Conservation (phyloP, 2,797 vertebrate genomes). For the Pangasius larnaudii region DNA sequence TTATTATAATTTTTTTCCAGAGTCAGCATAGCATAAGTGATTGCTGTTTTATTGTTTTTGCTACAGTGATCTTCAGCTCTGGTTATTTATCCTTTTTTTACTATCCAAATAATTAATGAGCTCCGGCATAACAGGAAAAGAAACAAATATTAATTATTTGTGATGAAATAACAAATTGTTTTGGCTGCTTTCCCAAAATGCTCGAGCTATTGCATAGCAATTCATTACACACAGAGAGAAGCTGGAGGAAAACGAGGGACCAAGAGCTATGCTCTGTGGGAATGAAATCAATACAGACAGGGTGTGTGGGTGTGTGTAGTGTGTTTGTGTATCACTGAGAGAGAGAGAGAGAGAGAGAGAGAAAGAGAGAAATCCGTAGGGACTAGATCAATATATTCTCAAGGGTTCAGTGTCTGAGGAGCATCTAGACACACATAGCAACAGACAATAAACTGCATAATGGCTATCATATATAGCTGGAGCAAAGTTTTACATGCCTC, state of each 20-base stretch:
- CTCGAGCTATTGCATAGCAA: slow-evolving; percentile 55
- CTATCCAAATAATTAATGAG: slow-evolving; percentile 66
- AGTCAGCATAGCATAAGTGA: slow-evolving; percentile 51
- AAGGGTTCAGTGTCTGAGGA: slow-evolving; percentile 50
- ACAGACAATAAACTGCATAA: slow-evolving; percentile 46
- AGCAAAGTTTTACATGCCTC: slow-evolving; percentile 17
- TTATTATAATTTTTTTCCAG: slow-evolving; percentile 48
- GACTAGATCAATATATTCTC: slow-evolving; percentile 52
- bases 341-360: slow-evolving; percentile 31
- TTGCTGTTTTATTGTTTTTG: slow-evolving; percentile 61
- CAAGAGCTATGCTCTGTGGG: slow-evolving; percentile 50
- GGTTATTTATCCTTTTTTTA: slow-evolving; percentile 61
- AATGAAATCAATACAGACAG: slow-evolving; percentile 54
- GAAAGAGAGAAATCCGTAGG: slow-evolving; percentile 38
- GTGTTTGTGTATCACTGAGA: slow-evolving; percentile 38
- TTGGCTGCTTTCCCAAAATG: slow-evolving; percentile 64
- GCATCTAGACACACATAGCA: slow-evolving; percentile 40
- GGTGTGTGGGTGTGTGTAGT: slow-evolving; percentile 47
- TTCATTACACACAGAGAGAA: slow-evolving; percentile 51
- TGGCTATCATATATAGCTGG: slow-evolving; percentile 23
- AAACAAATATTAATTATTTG: slow-evolving; percentile 68
- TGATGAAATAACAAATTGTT: slow-evolving; percentile 68
- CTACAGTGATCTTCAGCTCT: slow-evolving; percentile 55
- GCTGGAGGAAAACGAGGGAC: slow-evolving; percentile 28
- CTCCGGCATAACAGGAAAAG: slow-evolving; percentile 63